Percentiles rank a stretch among this genome's conserved stretches.
Evolutionary conservation across 30 jellyfish, hydroid and myxozoan species (phyloP).

Genomic region (Rhopilema esculentum): DNA sequence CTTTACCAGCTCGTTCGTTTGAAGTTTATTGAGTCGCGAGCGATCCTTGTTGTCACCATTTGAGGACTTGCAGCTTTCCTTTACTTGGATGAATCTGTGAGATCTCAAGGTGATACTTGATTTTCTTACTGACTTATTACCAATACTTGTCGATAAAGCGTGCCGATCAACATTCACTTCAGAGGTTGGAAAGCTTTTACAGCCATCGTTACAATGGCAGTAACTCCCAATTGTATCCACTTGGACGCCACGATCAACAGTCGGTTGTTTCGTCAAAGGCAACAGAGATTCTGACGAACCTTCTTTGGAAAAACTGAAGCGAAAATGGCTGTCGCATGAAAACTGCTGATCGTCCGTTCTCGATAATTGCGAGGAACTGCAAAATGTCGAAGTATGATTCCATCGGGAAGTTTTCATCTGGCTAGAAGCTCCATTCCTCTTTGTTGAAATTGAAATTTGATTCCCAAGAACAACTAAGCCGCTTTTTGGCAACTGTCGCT

Average conservation of each 20-base stretch:
- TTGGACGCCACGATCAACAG: slow-evolving; percentile 31
- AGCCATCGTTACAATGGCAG: background rate
- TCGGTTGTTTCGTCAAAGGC: background rate
- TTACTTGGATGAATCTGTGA: background rate
- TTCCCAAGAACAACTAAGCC: slow-evolving; percentile 5
- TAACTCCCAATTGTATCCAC: background rate
- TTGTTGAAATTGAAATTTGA: background rate
- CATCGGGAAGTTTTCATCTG: background rate
- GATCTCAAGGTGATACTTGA: background rate
- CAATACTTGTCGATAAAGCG: background rate
- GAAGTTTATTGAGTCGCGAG: background rate
- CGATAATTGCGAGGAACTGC: background rate
- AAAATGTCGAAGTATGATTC: background rate
- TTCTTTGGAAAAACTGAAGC: background rate
- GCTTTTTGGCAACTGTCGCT: background rate
- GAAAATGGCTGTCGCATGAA: background rate
- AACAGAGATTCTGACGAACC: background rate
- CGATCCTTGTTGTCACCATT: background rate
- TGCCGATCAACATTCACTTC: background rate
- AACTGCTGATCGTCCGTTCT: background rate
- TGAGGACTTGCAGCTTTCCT: background rate
- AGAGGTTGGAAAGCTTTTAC: background rate
- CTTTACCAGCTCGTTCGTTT: background rate
- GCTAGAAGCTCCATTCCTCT: background rate
- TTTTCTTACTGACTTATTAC: background rate